Percentiles rank a stretch among this genome's conserved stretches.
Evolutionary conservation across 2,888 invertebrate genomes (phyloP).

Genomic region (Tetrapedia diversipes): DNA sequence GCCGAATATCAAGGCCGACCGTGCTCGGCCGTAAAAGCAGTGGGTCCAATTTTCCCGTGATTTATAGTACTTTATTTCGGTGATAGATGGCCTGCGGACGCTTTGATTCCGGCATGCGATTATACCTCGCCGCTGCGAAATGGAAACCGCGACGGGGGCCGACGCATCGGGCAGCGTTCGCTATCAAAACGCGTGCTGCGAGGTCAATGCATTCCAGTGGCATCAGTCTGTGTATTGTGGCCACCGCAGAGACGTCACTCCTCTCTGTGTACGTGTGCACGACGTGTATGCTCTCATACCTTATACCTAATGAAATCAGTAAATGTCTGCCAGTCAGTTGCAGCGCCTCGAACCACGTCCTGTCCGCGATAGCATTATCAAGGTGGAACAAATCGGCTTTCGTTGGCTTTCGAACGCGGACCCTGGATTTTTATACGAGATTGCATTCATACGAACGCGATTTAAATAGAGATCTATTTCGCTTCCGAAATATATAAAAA

Average conservation of each 20-base stretch:
- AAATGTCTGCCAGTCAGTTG: conserved; percentile 19
- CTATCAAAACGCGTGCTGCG: conserved; percentile 36
- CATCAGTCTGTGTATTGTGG: conserved; percentile 9
- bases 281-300: not conserved
- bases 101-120: conserved; percentile 40
- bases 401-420: no score
- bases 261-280: not conserved
- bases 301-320: conserved; percentile 35
- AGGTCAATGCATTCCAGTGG: conserved; percentile 43
- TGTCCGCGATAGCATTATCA: not conserved
- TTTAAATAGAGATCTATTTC: no score
- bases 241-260: conserved; percentile 27
- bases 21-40: not conserved
- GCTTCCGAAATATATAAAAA: no score
- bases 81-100: conserved; percentile 34
- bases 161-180: conserved; percentile 32
- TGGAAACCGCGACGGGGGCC: conserved; percentile 41
- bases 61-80: conserved; percentile 29
- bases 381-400: no score
- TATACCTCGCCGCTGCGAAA: conserved; percentile 28
- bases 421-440: no score
- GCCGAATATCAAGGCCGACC: not conserved
- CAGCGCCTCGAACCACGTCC: conserved; percentile 4
- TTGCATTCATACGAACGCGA: no score
- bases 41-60: conserved; percentile 10